Percentiles rank a stretch among this genome's conserved stretches.
Evolutionary conservation across 2,113 vertebrate species (phyloP).

Genomic region (Hemibagrus wyckioides): DNA sequence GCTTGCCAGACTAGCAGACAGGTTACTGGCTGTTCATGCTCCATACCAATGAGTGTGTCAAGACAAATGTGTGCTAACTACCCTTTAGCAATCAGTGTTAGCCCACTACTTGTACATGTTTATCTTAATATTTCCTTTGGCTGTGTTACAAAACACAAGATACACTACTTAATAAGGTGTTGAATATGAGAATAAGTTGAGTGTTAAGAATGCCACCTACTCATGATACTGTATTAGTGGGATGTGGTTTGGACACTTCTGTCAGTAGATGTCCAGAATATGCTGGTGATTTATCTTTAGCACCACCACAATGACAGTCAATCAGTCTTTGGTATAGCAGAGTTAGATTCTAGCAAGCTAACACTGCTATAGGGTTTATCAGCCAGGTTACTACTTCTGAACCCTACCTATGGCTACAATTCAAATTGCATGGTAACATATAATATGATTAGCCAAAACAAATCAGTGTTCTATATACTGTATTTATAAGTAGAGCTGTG

Average conservation of each 20-base stretch:
- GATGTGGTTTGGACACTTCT: not conserved
- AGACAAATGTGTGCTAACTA: not conserved
- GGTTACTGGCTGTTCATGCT: not conserved
- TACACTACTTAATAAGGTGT: not conserved
- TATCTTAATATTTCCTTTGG: not conserved
- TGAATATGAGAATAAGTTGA: not conserved
- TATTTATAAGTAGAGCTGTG: not conserved
- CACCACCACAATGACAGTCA: not conserved
- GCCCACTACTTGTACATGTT: not conserved
- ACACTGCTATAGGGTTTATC: too few species aligned
- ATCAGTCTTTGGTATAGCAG: not conserved
- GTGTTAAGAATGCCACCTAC: not conserved
- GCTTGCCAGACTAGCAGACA: not conserved
- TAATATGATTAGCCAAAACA: not conserved
- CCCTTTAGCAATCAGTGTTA: not conserved
- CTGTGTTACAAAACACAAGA: not conserved
- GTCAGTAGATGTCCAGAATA: not conserved
- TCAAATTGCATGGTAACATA: not conserved
- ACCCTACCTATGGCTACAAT: not conserved
- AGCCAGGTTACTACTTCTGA: not conserved
- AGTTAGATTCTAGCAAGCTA: not conserved
- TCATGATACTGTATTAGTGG: not conserved
- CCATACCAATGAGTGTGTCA: not conserved
- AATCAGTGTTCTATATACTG: not conserved
- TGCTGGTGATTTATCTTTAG: not conserved